Evolutionary conservation across 2,888 invertebrate species (phyloP).

Genomic region (Cristatella mucedo): DNA sequence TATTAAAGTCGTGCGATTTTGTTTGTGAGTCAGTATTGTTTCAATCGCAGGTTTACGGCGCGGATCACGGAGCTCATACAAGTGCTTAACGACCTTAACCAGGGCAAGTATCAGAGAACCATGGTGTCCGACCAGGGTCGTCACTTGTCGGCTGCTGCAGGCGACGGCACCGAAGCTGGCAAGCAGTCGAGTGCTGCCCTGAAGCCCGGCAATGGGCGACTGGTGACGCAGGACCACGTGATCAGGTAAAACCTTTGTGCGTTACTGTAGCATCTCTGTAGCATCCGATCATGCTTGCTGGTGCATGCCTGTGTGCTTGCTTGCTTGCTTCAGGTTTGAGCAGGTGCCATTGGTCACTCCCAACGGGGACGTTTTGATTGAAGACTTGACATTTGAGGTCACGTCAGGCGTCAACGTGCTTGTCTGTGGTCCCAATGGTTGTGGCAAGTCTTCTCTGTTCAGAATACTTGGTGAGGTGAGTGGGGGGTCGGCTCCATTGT

Average conservation of each 20-base stretch:
- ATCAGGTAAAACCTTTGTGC: conserved; percentile 21
- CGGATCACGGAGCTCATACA: conserved; percentile 72
- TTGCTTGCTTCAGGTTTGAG: conserved; percentile 58
- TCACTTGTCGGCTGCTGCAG: conserved; percentile 6
- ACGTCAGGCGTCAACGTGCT: conserved; percentile 85
- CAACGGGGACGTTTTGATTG: conserved; percentile 82
- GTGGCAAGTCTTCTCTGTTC: conserved; percentile 93
- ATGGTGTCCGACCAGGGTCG: conserved; percentile 43
- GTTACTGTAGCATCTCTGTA: background rate
- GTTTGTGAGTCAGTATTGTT: background rate
- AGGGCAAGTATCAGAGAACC: conserved; percentile 52
- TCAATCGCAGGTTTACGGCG: conserved; percentile 58
- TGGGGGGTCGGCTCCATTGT: background rate
- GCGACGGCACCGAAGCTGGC: background rate
- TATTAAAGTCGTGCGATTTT: background rate
- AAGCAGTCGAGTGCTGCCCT: conserved; percentile 12
- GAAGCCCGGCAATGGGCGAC: conserved; percentile 57
- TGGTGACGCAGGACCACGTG: conserved; percentile 65
- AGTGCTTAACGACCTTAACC: conserved; percentile 54
- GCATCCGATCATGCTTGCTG: background rate
- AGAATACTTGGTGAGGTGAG: conserved; percentile 71
- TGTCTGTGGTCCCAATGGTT: conserved; percentile 96
- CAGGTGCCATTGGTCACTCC: conserved; percentile 88
- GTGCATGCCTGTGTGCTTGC: background rate
- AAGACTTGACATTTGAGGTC: conserved; percentile 70